phyloP scores from a whole-genome alignment of 2,888 invertebrate species.

The Ennomos quercinarius region DNA sequence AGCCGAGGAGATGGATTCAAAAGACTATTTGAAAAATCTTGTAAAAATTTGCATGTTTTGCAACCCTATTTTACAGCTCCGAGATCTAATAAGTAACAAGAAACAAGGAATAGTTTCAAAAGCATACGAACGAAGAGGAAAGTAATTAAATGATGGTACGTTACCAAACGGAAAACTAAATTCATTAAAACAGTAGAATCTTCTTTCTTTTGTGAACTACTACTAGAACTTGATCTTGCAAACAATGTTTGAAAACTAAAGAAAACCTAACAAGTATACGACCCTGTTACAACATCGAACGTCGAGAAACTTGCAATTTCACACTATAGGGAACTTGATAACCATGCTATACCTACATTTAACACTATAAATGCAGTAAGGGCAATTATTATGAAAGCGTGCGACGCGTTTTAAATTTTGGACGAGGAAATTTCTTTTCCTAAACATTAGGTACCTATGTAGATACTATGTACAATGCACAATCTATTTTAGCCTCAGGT shows the following conservation, averaged over 20 bases:
- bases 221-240: conserved; percentile 22
- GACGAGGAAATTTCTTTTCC: too few species aligned
- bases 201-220: conserved; percentile 15
- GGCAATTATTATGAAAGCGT: not conserved
- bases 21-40: not conserved
- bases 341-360: conserved; percentile 12
- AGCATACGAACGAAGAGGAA: not conserved
- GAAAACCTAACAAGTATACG: conserved; percentile 12
- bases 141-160: not conserved
- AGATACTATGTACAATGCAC: too few species aligned
- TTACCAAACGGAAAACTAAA: conserved; percentile 1
- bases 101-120: too few species aligned
- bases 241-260: conserved; percentile 21
- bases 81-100: too few species aligned
- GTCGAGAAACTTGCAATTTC: conserved; percentile 40
- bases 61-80: too few species aligned
- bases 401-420: too few species aligned
- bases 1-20: not conserved
- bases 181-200: conserved; percentile 15
- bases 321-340: conserved; percentile 36
- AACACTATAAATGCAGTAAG: conserved; percentile 13
- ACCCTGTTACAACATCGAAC: conserved; percentile 26
- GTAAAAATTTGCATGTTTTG: too few species aligned
- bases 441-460: too few species aligned
- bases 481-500: too few species aligned